Percentiles rank a stretch among this genome's conserved stretches.
phyloP scores from a whole-genome alignment of 2,797 vertebrate species.

The Melopsittacus undulatus region DNA sequence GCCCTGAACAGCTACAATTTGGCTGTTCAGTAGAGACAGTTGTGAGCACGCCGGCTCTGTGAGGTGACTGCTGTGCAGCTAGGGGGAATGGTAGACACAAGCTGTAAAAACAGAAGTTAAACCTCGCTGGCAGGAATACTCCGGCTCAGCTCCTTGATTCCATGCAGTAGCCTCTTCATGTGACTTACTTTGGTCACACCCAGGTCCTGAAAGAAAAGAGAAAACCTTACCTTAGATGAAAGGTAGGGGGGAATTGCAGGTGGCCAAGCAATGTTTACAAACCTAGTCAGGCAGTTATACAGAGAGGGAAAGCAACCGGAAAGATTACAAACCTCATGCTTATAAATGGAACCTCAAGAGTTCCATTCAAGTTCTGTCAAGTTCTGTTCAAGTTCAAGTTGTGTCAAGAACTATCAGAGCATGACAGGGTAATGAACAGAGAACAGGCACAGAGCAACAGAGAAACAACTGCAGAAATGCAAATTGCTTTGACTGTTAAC shows the following conservation, averaged over 20 bases:
- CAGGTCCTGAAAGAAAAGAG: slow-evolving; percentile 84
- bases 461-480: background rate
- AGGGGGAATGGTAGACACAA: slow-evolving; percentile 69
- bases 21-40: slow-evolving; percentile 27
- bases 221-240: background rate
- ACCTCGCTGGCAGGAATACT: slow-evolving; percentile 86
- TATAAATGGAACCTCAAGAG: background rate
- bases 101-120: slow-evolving; percentile 76
- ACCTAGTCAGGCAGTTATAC: background rate
- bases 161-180: slow-evolving; percentile 96
- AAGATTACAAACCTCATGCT: background rate
- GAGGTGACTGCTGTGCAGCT: slow-evolving; percentile 55
- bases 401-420: background rate
- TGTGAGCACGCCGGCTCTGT: slow-evolving; percentile 32
- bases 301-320: background rate
- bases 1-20: slow-evolving; percentile 32
- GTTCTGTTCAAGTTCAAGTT: too few species aligned
- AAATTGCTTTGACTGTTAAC: background rate
- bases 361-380: too few species aligned
- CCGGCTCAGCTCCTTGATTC: slow-evolving; percentile 91
- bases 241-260: background rate
- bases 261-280: background rate
- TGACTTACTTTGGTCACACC: slow-evolving; percentile 98
- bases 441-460: background rate
- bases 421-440: background rate